Base-by-base conservation (phyloP, 2,888 invertebrate species). In the Eudasyphora cyanicolor region DNA sequence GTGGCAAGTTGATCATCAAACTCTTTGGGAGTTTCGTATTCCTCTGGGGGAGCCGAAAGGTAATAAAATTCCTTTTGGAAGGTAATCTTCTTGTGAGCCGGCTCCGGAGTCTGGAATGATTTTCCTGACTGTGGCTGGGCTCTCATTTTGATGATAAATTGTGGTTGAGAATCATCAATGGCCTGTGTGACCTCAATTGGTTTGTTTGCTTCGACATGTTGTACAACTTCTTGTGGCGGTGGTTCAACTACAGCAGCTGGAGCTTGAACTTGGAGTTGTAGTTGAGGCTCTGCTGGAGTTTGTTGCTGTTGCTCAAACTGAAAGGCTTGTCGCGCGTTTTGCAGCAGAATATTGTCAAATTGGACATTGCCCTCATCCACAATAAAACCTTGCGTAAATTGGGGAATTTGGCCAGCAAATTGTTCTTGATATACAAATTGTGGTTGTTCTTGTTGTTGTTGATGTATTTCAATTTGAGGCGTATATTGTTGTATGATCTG, bases 31-130 rank as follows among this genome's bases (percentile, higher is more conserved):
- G 51, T 12, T 51, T 80, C 84, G 45, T 51, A 32, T 1, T 86
- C 86, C n/a, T 87, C 87, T 42, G 86, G 82, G 0, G 88, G 88
- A 14, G 88, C 87, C 0, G 87, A 85, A 3, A 85, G 85, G 6
- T 81, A 85, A 42, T 76, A 88, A 73, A 86, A 88, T 54, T 88
- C 86, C 54, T 88, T 88, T 21, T 85, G 70, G 24, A 77, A 70
- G n/a, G 60, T 17, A 7, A 70, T 24, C 12, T 70, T 60, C 1
- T 70, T 45, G 17, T 77, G 21, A 8, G 21, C 21, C 29, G 73
- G 54, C n/a, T 27, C 0, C 7, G 29, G 17, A 14, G 69, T 12
- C 2, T 32, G n/a, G n/a, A 69, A 42, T 7, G 2, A 1, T 10
- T 19, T 17, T 14, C 17, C 1, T n/a, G 49, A 1, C 45, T 77